A percentile compares a stretch with the other conserved stretches of the same genome.
Evolutionary conservation across 1,140 invertebrate genomes (phyloP).

Genomic region (Drosophila arizonae): DNA sequence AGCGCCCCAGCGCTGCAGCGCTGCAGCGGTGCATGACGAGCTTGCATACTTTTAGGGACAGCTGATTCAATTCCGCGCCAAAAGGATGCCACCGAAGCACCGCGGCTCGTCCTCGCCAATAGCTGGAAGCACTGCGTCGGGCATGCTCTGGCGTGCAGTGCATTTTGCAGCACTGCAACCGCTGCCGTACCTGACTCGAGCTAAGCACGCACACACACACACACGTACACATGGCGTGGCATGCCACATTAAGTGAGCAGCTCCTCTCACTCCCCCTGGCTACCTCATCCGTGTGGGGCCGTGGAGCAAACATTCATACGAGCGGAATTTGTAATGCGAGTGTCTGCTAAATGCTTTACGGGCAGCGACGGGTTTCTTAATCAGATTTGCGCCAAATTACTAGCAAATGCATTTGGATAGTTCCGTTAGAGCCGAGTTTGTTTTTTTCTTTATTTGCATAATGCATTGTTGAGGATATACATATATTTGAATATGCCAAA

Average conservation of each 20-base stretch:
- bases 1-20: conserved; percentile 17
- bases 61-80: conserved; percentile 67
- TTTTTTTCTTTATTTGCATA: background rate
- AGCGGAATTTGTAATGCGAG: conserved; percentile 50
- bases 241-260: background rate
- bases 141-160: conserved; percentile 26
- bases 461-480: no score
- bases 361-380: conserved; percentile 19
- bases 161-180: conserved; percentile 55
- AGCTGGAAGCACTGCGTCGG: conserved; percentile 14
- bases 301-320: conserved; percentile 47
- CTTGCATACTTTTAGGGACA: conserved; percentile 75
- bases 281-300: conserved; percentile 5
- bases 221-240: background rate
- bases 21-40: conserved; percentile 66
- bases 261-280: background rate
- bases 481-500: no score
- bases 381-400: conserved; percentile 26
- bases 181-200: conserved; percentile 38
- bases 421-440: background rate
- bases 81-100: conserved; percentile 15
- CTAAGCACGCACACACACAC: conserved; percentile 25
- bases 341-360: conserved; percentile 38
- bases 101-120: conserved; percentile 28
- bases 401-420: conserved; percentile 10